Percentiles rank a stretch among this genome's conserved stretches.
These are phyloP conservation scores for Lepidurus packardi DNA, from an alignment of 1,140 invertebrate genomes.

Conservation along the genomic window DNA sequence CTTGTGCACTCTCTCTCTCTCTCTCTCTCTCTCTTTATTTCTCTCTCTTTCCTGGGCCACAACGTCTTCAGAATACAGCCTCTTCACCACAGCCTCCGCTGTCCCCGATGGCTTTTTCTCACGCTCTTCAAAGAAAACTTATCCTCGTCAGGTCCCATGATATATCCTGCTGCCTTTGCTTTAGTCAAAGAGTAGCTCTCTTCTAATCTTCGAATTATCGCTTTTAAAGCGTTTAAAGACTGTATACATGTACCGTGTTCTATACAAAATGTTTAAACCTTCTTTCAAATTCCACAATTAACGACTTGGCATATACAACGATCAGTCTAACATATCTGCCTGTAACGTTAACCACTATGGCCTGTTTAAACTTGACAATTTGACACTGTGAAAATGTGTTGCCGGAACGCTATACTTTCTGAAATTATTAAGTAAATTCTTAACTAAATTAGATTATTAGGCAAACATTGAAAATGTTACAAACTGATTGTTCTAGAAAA, in stretches of 20 bases:
- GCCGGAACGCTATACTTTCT: too few relatives aligned
- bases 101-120: constrained; percentile 13
- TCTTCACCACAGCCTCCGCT: constrained; percentile 5
- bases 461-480: too few relatives aligned
- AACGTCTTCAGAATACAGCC: constrained; percentile 10
- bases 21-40: not conserved
- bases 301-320: too few relatives aligned
- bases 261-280: not conserved
- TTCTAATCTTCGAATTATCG: not conserved
- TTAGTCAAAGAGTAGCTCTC: constrained; percentile 7
- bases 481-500: too few relatives aligned
- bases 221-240: not conserved
- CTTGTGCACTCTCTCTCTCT: not conserved
- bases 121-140: constrained; percentile 10
- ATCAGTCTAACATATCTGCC: too few relatives aligned
- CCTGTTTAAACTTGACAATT: too few relatives aligned
- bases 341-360: too few relatives aligned
- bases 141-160: constrained; percentile 6
- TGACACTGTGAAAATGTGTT: too few relatives aligned
- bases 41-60: not conserved
- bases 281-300: too few relatives aligned
- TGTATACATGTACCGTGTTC: not conserved
- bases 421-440: too few relatives aligned
- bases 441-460: too few relatives aligned
- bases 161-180: constrained; percentile 10